Evolutionary conservation across 2,888 invertebrate species (phyloP), one percentile per base, ranked within the genome.

Genomic region (Temnothorax ravouxi): DNA sequence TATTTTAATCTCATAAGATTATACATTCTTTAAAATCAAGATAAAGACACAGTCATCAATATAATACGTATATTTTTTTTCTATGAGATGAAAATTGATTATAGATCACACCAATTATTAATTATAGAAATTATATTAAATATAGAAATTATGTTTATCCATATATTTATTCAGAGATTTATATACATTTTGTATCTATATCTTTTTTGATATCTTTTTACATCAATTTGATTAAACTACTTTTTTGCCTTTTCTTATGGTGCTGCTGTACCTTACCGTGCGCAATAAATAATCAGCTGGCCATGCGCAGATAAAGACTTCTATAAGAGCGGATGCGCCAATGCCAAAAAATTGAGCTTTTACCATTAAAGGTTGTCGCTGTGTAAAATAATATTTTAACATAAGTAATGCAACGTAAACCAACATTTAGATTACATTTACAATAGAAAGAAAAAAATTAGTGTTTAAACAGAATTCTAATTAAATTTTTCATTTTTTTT

Each of bases 211-310:
- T 34, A 34, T 34, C 3, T 38, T 34, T 34, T n/a, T 38, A 38
- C 15, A 50, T 38, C 0, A 38, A 38, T 62, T n/a, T 38, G 38
- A 11, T 11, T 38, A 5, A 61, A 61, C 5, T n/a, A 11, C 11
- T 38, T 5, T 62, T 62, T 25, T 56, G 13, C 2, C 2, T 38
- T 62, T 38, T 38, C 3, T 38, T 18, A 3, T n/a, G 11, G 34
- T 9, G 18, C 15, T 61, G 4, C 0, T 11, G 8, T 34, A 9
- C 0, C 62, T 62, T 38, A 62, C 62, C 64, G 41, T 64, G 0
- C 41, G 13, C 6, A 64, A 41, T 64, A 64, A 64, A 64, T 64
- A 41, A 41, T 64, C 64, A 64, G 64, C 64, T 64, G 64, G 64
- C 64, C 64, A 64, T 8, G 64, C 41, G 64, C 41, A 64, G 13